Base-by-base conservation (phyloP, 2,797 vertebrate genomes). In the Delichon dasypus region DNA sequence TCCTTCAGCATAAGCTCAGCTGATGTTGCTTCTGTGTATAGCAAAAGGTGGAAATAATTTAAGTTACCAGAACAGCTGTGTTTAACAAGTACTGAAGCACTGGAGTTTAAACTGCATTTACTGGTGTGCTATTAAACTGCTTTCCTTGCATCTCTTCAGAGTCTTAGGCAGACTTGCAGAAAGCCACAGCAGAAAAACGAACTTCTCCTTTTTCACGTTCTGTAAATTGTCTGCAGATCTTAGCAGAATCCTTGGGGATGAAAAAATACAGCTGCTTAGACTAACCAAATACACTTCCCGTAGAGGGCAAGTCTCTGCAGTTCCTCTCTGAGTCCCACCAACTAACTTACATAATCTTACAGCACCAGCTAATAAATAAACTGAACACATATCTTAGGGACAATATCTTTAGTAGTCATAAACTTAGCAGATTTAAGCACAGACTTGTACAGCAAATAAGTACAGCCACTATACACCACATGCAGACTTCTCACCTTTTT, bases 171-270 rank as follows among this genome's bases (percentile, higher is more conserved):
- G 98, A 97, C 84, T 98, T 98, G 98, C 98, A 98, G 34, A 99
- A 98, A 26, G 99, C 99, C 97, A 99, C 99, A 0, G 99, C 98
- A 21, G 99, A 99, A 97, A 99, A 99, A 66, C 99, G 99, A 50
- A 99, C 98, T 91, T 99, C 99, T 23, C 98, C 99, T 91, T 99
- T 98, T 95, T 99, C 99, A 13, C 99, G 98, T 88, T 99, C 98
- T 51, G 98, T 98, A 90, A 99, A 99, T 68, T 98, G 98, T 79
- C 98, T 98, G 97, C 99, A 99, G 96, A 99, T 98, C 96, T 98
- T 98, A 30, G 99, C 98, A 25, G 99, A 98, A 92, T 99, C 99
- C 99, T 99, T 92, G 13, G 77, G 53, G 34, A 82, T 60, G 45
- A 67, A 57, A 73, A 10, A 36, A 58, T 55, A 66, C 16, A 57